phyloP scores from a whole-genome alignment of 2,888 invertebrate species.

The Tanaodytes sp. region DNA sequence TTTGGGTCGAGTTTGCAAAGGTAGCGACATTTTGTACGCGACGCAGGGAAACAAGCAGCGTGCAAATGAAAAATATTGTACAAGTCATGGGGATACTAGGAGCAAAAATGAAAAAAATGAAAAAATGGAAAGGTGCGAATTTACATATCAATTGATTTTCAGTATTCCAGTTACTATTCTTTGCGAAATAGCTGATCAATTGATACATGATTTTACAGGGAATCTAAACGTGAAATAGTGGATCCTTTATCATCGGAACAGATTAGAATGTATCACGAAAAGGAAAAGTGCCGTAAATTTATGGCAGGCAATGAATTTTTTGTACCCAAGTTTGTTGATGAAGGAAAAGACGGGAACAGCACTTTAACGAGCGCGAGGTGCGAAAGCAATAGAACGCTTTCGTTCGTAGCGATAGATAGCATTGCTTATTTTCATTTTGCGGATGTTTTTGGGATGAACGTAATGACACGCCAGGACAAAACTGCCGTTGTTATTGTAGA shows the following conservation, averaged over 20 bases:
- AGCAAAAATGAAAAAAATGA: no score
- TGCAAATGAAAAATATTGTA: conserved; percentile 60
- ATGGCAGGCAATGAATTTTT: conserved; percentile 68
- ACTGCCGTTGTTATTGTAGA: conserved; percentile 83
- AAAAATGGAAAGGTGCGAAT: conserved; percentile 32
- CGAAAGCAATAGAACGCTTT: conserved; percentile 76
- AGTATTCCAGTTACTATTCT: no score
- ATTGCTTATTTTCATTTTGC: conserved; percentile 82
- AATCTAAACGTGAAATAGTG: conserved; percentile 70
- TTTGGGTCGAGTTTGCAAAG: conserved; percentile 60
- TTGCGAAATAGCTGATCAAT: no score
- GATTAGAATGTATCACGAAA: conserved; percentile 68
- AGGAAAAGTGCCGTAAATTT: conserved; percentile 63
- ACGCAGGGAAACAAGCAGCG: conserved; percentile 43
- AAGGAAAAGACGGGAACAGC: conserved; percentile 45
- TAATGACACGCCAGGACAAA: conserved; percentile 76
- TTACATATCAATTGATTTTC: no score
- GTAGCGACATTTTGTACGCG: conserved; percentile 63
- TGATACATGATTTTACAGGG: conserved; percentile 18
- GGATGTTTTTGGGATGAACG: conserved; percentile 82
- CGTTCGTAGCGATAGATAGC: conserved; percentile 83
- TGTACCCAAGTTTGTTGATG: conserved; percentile 62
- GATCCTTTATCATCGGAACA: conserved; percentile 76
- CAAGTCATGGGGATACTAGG: conserved; percentile 30
- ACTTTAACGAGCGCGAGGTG: conserved; percentile 62